A percentile compares a stretch with the other conserved stretches of the same genome.
phyloP scores from a whole-genome alignment of 2,113 vertebrate genomes.

The Chroicocephalus ridibundus region DNA sequence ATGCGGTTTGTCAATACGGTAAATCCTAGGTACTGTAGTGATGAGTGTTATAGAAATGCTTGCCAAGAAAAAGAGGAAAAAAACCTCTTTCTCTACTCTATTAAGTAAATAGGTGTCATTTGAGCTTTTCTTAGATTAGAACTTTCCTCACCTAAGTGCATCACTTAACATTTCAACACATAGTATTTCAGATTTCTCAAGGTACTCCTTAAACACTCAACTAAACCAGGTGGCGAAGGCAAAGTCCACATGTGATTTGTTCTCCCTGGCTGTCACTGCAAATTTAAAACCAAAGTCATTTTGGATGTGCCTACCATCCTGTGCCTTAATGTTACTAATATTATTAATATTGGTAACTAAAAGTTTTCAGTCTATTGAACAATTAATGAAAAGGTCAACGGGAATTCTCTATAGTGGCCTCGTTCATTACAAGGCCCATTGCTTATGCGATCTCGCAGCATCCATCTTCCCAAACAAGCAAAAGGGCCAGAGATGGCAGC shows the following conservation, averaged over 20 bases:
- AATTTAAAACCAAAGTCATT: neutral
- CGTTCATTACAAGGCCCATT: slow-evolving; percentile 20
- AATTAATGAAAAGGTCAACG: slow-evolving; percentile 49
- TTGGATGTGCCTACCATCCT: neutral
- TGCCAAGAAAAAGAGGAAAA: neutral
- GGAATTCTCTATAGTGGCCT: neutral
- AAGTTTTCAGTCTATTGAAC: slow-evolving; percentile 41
- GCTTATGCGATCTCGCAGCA: neutral
- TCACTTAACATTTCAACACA: slow-evolving; percentile 11
- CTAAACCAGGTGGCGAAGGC: slow-evolving; percentile 11
- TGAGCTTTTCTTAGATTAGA: slow-evolving; percentile 18
- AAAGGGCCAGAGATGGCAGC: neutral
- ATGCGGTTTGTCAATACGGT: neutral
- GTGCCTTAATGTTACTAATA: neutral
- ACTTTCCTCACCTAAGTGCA: slow-evolving; percentile 11
- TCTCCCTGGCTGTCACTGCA: neutral
- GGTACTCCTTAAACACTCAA: slow-evolving; percentile 8
- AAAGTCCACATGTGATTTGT: neutral
- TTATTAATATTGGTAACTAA: slow-evolving; percentile 13
- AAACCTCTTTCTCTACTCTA: neutral
- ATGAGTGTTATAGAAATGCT: slow-evolving; percentile 10
- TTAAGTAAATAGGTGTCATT: slow-evolving; percentile 4
- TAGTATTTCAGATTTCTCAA: slow-evolving; percentile 20
- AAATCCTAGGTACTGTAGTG: neutral
- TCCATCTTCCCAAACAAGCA: slow-evolving; percentile 41